Evolutionary conservation across 2,888 invertebrate genomes (phyloP), one percentile per base, ranked within the genome.

Genomic region (Lissonota sp.): DNA sequence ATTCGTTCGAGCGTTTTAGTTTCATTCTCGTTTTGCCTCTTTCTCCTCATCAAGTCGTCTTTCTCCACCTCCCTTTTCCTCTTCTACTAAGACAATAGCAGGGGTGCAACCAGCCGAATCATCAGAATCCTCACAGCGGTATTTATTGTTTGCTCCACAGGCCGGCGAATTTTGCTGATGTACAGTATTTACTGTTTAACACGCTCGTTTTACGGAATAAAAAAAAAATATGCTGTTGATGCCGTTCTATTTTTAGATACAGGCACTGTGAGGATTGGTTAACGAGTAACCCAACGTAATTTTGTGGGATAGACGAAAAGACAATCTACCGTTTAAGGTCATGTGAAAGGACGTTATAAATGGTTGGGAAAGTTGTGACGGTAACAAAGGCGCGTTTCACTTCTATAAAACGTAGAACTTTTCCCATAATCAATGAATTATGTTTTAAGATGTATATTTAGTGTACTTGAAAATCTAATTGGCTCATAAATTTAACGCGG

Each of bases 131-230:
- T 46, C 70, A 49, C 8, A 7, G 70, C 70, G 49, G 70, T 53
- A 55, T 73, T 73, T 63, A 55, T 73, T 73, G 73, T 73, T 73
- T 73, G 64, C 64, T 73, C 73, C 57, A 44, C 55, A 55, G 12
- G 14, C 6, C 14, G 55, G 53, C 37, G 73, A 63, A 73, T 73
- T 73, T 73, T 55, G 73, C 73, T 73, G 73, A 73, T 73, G 55
- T 44, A 73, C 63, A 10, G 53, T 63, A 37, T 63, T 57, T 73
- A 26, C 63, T 64, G 44, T 63, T 73, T 57, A 63, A 40, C 53
- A 5, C 44, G 10, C 37, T 42, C 73, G 26, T 26, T 42, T 12
- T 55, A 63, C 72, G 44, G 37, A 4, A 51, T 14, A 44, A 44
- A 10, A 44, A 44, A 44, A 8, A 44, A 44, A 44, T 2, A 44